phyloP scores from a whole-genome alignment of 1,140 invertebrate species.

The Euglossa dilemma region DNA sequence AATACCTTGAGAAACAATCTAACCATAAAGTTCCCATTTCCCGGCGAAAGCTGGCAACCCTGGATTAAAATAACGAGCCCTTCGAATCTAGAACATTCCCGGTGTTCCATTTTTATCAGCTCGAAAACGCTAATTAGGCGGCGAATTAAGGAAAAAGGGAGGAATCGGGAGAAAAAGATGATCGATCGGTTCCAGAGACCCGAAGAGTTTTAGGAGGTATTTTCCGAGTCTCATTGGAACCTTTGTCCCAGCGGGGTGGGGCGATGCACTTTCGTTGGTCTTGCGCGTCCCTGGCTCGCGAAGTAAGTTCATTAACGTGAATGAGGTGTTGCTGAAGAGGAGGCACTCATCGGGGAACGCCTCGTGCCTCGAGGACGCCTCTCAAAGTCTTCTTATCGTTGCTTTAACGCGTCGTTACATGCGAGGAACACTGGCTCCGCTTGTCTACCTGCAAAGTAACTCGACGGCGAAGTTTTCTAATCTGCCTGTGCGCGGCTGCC shows the following conservation, averaged over 20 bases:
- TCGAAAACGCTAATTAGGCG: neutral
- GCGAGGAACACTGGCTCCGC: constrained; percentile 32
- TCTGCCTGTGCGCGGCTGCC: neutral
- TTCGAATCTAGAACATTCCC: neutral
- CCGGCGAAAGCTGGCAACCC: neutral
- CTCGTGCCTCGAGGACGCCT: constrained; percentile 38
- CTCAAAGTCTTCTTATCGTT: constrained; percentile 65
- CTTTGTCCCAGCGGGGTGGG: constrained; percentile 16
- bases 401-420: constrained; percentile 67
- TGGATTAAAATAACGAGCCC: neutral
- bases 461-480: constrained; percentile 50
- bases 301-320: constrained; percentile 69
- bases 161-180: neutral
- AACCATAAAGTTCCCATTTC: neutral
- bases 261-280: neutral
- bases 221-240: neutral
- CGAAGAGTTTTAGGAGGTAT: neutral
- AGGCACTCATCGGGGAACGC: constrained; percentile 58
- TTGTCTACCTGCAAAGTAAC: constrained; percentile 49
- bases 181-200: neutral
- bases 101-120: neutral
- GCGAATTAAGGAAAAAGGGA: too few relatives aligned
- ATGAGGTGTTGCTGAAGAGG: constrained; percentile 64
- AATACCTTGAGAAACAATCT: neutral
- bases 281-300: neutral